Evolutionary conservation across 2,113 vertebrate species (phyloP).

Genomic region (Oreochromis spilurus): DNA sequence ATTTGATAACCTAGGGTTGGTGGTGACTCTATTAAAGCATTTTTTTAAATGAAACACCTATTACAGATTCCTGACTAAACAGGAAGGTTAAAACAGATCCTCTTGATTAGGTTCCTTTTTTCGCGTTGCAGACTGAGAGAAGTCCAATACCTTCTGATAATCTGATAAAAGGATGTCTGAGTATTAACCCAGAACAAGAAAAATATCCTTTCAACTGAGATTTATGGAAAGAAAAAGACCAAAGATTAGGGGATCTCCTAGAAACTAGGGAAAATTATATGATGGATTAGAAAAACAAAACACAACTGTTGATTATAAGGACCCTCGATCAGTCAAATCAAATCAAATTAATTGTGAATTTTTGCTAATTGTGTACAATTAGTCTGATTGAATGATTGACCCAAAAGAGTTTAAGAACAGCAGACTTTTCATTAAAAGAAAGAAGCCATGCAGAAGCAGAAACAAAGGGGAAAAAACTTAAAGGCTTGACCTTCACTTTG

Average conservation of each 20-base stretch:
- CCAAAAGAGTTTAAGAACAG: not conserved
- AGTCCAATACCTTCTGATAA: not conserved
- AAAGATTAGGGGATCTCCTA: not conserved
- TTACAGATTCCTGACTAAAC: not conserved
- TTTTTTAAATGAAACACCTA: not conserved
- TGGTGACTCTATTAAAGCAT: not conserved
- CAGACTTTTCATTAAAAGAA: not conserved
- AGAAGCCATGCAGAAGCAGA: not conserved
- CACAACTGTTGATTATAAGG: not conserved
- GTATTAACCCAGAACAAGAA: not conserved
- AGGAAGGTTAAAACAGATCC: not conserved
- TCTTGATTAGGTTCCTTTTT: not conserved
- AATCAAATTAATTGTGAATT: not conserved
- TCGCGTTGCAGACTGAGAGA: not conserved
- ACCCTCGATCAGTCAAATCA: not conserved
- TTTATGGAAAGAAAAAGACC: not conserved
- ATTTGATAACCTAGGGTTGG: not conserved
- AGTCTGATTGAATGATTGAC: not conserved
- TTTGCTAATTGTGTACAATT: not conserved
- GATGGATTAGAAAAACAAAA: not conserved
- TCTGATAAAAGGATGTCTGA: not conserved
- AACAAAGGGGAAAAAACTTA: not conserved
- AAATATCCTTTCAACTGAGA: not conserved
- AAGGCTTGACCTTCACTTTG: slow-evolving; percentile 34
- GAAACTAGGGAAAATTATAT: not conserved